Conservation (phyloP, 2,113 vertebrate genomes). For the Rhynchopsitta pachyrhyncha region DNA sequence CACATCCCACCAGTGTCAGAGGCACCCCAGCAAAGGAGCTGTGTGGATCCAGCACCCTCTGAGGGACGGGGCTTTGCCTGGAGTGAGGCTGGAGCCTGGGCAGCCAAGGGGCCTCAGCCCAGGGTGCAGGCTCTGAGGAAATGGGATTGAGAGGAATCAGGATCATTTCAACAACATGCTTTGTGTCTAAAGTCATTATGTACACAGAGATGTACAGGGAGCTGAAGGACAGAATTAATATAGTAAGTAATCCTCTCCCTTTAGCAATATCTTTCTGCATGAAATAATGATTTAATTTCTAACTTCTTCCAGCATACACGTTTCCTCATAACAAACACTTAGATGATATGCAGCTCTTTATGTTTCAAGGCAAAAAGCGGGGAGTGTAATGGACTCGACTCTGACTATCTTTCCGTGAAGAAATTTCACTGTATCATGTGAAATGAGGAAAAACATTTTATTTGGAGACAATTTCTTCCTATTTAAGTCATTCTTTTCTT, state of each 20-base stretch:
- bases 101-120: not conserved
- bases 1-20: not conserved
- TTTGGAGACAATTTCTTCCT: conserved; percentile 24
- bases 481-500: not conserved
- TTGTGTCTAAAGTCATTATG: conserved; percentile 52
- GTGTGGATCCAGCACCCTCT: not conserved
- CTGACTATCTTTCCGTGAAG: conserved; percentile 37
- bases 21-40: not conserved
- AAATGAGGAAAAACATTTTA: conserved; percentile 14
- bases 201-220: conserved; percentile 40
- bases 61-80: not conserved
- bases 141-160: not conserved
- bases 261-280: conserved; percentile 72
- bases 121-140: not conserved
- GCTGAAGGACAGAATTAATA: conserved; percentile 72
- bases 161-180: not conserved
- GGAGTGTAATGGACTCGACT: conserved; percentile 41
- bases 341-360: conserved; percentile 61
- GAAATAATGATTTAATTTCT: conserved; percentile 73
- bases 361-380: conserved; percentile 61
- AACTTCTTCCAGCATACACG: conserved; percentile 40
- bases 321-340: conserved; percentile 69
- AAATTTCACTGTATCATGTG: conserved; percentile 1
- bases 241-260: conserved; percentile 70
- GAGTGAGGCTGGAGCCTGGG: not conserved